These are phyloP conservation scores for Anoura caudifer DNA, from an alignment of 2,113 vertebrate species.

Conservation along the genomic window DNA sequence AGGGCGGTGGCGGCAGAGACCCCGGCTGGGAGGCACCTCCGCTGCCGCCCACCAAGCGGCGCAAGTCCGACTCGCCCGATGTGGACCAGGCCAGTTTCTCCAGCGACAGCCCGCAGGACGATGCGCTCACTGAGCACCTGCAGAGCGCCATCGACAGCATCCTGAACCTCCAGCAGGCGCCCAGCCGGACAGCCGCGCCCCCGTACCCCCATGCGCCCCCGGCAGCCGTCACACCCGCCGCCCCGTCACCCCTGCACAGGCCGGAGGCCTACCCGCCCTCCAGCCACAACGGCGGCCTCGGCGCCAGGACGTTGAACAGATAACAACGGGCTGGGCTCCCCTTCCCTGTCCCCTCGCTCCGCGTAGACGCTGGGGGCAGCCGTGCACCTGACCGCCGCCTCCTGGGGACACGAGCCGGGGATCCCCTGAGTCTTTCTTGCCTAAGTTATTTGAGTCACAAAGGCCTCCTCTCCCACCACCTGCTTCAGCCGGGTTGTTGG, in stretches of 20 bases:
- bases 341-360: not conserved
- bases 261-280: slow-evolving; percentile 81
- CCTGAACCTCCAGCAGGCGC: slow-evolving; percentile 92
- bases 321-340: slow-evolving; percentile 82
- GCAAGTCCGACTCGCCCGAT: slow-evolving; percentile 89
- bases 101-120: slow-evolving; percentile 93
- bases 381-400: not conserved
- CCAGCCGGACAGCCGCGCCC: slow-evolving; percentile 58
- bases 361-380: not conserved
- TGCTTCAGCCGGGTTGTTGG: not conserved
- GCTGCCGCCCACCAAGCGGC: slow-evolving; percentile 87
- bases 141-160: slow-evolving; percentile 98
- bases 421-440: slow-evolving; percentile 50
- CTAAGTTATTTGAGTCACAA: slow-evolving; percentile 75
- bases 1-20: slow-evolving; percentile 29
- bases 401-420: slow-evolving; percentile 17
- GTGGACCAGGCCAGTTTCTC: slow-evolving; percentile 97
- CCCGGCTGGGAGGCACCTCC: slow-evolving; percentile 74
- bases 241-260: slow-evolving; percentile 83
- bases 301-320: slow-evolving; percentile 95
- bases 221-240: slow-evolving; percentile 81
- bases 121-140: slow-evolving; percentile 92
- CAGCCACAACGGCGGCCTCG: slow-evolving; percentile 91
- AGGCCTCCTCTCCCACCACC: slow-evolving; percentile 23
- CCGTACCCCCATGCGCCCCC: slow-evolving; percentile 67